Evolutionary conservation across 2,888 invertebrate genomes (phyloP).

Genomic region (Urechis unicinctus): DNA sequence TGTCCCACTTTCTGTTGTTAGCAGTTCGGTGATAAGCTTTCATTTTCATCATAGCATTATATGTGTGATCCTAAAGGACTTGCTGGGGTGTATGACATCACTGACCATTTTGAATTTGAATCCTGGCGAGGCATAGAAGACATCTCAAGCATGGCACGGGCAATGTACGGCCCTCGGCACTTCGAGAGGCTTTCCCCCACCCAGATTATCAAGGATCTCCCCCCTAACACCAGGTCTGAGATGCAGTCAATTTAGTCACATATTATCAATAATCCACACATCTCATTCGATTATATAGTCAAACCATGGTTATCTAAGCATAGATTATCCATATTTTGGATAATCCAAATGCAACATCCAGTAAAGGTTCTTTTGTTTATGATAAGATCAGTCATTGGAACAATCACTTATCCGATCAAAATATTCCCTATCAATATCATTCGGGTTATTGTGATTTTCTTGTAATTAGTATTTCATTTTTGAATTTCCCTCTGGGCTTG

Average conservation of each 20-base stretch:
- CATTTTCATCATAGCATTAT: no score
- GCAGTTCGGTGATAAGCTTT: no score
- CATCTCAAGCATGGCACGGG: slow-evolving; percentile 38
- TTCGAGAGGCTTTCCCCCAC: slow-evolving; percentile 44
- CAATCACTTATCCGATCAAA: no score
- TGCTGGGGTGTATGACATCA: slow-evolving; percentile 46
- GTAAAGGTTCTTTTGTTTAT: no score
- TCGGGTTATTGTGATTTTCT: no score
- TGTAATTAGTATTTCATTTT: background rate
- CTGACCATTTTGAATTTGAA: slow-evolving; percentile 43
- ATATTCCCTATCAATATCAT: no score
- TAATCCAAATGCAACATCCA: no score
- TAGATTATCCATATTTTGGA: no score
- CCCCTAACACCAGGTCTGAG: slow-evolving; percentile 28
- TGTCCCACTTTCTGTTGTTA: no score
- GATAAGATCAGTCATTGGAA: no score
- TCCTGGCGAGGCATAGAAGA: slow-evolving; percentile 37
- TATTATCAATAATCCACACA: background rate
- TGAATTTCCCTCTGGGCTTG: background rate
- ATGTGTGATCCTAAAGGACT: slow-evolving; percentile 28
- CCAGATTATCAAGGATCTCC: slow-evolving; percentile 27
- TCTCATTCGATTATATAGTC: background rate
- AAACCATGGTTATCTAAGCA: background rate
- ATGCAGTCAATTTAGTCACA: slow-evolving; percentile 4
- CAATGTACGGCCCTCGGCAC: slow-evolving; percentile 42